Conservation (phyloP, 2,888 invertebrate species). For the Machimus rusticus region DNA sequence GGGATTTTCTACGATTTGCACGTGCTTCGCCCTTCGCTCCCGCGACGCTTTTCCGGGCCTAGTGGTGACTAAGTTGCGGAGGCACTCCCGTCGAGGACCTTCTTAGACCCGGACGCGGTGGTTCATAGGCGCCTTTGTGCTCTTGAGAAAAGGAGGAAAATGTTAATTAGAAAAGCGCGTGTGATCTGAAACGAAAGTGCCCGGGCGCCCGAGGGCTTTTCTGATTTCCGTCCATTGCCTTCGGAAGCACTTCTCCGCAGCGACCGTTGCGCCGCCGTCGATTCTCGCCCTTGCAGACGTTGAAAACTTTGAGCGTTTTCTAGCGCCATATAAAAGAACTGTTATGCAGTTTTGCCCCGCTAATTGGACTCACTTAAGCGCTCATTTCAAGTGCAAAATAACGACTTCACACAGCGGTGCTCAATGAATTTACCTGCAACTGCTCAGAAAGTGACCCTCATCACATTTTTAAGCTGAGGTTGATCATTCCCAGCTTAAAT, state of each 20-base stretch:
- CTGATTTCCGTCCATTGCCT: neutral
- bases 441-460: neutral
- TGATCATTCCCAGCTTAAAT: neutral
- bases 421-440: neutral
- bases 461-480: neutral
- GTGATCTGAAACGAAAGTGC: neutral
- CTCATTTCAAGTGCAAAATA: neutral
- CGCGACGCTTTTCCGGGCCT: neutral
- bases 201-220: neutral
- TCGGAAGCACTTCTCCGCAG: neutral
- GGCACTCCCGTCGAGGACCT: neutral
- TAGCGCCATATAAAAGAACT: constrained; percentile 19
- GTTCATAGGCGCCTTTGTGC: constrained; percentile 26
- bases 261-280: neutral
- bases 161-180: constrained; percentile 38
- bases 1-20: constrained; percentile 15
- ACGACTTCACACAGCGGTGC: neutral
- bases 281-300: neutral
- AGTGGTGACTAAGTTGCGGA: constrained; percentile 38
- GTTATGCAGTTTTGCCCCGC: constrained; percentile 24
- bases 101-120: neutral
- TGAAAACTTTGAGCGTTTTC: neutral
- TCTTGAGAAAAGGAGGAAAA: constrained; percentile 26
- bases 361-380: constrained; percentile 10
- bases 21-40: constrained; percentile 24